Conservation (phyloP, 2,797 vertebrate genomes). For the Thamnophis elegans region DNA sequence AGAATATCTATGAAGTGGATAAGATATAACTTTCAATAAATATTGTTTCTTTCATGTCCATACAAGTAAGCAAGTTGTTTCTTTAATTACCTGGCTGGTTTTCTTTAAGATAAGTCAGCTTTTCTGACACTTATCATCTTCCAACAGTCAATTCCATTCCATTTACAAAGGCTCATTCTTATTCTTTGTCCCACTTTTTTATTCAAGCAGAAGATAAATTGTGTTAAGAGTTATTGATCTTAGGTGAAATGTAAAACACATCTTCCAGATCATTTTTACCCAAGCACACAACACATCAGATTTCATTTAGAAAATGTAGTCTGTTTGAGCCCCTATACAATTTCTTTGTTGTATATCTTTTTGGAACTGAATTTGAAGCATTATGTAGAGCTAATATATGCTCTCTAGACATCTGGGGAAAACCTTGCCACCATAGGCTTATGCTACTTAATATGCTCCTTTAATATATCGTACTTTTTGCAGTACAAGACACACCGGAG, state of each 20-base stretch:
- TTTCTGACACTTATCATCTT: neutral
- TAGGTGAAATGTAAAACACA: neutral
- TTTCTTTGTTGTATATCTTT: neutral
- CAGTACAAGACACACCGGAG: too few relatives aligned
- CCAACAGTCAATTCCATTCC: neutral
- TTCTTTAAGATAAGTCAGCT: neutral
- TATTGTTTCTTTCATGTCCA: neutral
- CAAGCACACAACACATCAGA: neutral
- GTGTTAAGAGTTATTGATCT: neutral
- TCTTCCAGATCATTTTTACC: neutral
- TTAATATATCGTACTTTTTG: too few relatives aligned
- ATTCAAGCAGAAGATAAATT: neutral
- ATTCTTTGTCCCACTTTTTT: neutral
- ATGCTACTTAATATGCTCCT: neutral
- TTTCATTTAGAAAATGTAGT: neutral
- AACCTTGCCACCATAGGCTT: neutral
- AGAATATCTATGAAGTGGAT: neutral
- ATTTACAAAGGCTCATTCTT: neutral
- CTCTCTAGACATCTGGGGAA: neutral
- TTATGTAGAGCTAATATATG: neutral
- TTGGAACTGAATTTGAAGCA: neutral
- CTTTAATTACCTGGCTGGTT: neutral
- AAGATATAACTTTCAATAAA: neutral
- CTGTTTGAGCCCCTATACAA: neutral
- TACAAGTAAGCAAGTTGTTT: neutral